Base-by-base conservation (phyloP, 1,140 invertebrate genomes). In the Laodelphax striatellus region DNA sequence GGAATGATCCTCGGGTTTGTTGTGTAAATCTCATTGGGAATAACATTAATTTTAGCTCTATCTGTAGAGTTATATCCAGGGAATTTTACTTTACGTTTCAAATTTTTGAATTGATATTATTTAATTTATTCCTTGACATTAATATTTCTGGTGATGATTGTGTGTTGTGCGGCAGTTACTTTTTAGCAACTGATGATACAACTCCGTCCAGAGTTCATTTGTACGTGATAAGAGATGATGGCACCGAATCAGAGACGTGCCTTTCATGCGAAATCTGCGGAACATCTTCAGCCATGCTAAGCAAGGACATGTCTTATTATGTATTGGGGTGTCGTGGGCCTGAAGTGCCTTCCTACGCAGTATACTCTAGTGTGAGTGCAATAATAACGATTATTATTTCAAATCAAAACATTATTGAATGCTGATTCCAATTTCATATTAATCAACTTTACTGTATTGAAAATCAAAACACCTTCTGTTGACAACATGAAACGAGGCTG, bases 301-400 rank as follows among this genome's bases (percentile, higher is more conserved):
- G 43, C 19, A 24, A 41, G 28, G 78, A 81, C 54, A 81, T 77
- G 38, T 77, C 80, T 0, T 79, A 84, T 67, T 86, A 88, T 68
- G 78, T 82, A 3, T 73, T 92, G 43, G 82, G 80, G 52, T 96
- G 93, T 69, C 77, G 72, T 31, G 88, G 87, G n/a, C 87, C 86
- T 0, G 77, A 54, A 11, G 52, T 69, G 10, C 67, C 81, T 43
- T 77, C 74, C 28, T 70, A 73, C 0, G 70, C 66, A 17, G 71
- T 79, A n/a, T 63, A 71, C 41, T 63, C 73, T 10, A 66, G 70
- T 67, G 75, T 75, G 54, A 69, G 66, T 50, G 24, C 24, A 28
- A 28, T 28, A 4, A 50, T 50, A 8, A n/a, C n/a, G n/a, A 19
- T 50, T 17, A 8, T 11, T 8, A 38, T 38, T 38, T 13, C 3